Conservation (phyloP, 2,113 vertebrate genomes). For the Brachypteracias leptosomus region DNA sequence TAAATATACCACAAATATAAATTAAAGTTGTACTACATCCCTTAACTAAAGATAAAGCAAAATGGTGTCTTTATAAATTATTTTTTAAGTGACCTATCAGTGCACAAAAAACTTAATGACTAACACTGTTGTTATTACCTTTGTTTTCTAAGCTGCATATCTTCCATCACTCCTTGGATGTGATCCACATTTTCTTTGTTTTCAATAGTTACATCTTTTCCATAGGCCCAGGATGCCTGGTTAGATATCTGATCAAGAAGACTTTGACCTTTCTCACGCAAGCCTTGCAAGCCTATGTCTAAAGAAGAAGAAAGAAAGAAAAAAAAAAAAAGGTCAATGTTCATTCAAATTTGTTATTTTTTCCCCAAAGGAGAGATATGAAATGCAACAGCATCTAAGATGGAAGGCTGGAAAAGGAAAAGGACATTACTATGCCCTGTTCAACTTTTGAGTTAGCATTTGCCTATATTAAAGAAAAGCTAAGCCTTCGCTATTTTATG, state of each 20-base stretch:
- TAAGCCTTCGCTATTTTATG: neutral
- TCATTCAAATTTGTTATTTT: neutral
- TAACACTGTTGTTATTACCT: conserved; percentile 71
- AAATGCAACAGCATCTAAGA: neutral
- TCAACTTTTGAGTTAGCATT: neutral
- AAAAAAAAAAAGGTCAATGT: neutral
- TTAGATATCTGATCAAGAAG: conserved; percentile 93
- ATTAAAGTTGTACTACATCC: neutral
- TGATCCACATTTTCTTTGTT: conserved; percentile 95
- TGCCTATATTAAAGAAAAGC: neutral
- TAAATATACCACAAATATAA: neutral
- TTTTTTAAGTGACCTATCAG: neutral
- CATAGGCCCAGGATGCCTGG: conserved; percentile 88
- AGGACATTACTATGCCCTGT: neutral
- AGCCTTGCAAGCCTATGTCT: conserved; percentile 82
- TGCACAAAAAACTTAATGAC: neutral
- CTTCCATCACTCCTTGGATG: conserved; percentile 95
- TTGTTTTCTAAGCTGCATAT: conserved; percentile 98
- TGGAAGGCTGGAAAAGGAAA: neutral
- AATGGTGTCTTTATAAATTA: neutral
- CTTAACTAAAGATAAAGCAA: neutral
- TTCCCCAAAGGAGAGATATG: neutral
- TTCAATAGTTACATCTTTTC: conserved; percentile 86
- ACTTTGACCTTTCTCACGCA: conserved; percentile 92
- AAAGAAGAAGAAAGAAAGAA: neutral